Evolutionary conservation across 2,797 vertebrate species (phyloP), one percentile per base, ranked within the genome.

Genomic region (Phataginus tricuspis): DNA sequence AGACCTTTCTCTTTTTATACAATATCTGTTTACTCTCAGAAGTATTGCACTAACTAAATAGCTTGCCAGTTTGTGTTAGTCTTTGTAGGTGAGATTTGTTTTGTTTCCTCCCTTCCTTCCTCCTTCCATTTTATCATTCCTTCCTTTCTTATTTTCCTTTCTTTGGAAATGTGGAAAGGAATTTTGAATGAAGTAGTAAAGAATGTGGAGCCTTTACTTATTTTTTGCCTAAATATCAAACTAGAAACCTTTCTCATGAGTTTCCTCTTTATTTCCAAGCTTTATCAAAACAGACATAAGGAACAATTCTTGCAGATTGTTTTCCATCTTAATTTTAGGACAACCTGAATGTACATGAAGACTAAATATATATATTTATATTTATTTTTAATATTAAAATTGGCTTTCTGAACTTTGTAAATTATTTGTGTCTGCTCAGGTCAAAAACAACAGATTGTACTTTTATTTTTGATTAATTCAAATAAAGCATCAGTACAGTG

Each of bases 391-490:
- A 77, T 84, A 94, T 92, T 71, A 37, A 86, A 91, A 89, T 96
- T 74, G 74, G 19, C 16, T 80, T 96, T 95, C 74, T 93, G 42
- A 91, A 80, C 39, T 93, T 96, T 55, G n/a, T 83, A 86, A 95
- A 94, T 95, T 85, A 93, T 90, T 95, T 95, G 77, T 91, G 31
- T 93, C 86, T 96, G 37, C 39, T 94, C 45, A 91, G 94, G 91
- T 94, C 63, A 86, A 64, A 68, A 68, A 86, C 42, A 95, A 96
- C 66, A 96, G 79, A 93, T 95, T 96, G 94, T 69, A 90, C 45
- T 90, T 96, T 97, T 97, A 88, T 97, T 97, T 97, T 97, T 96
- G 94, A 96, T 91, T 91, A 86, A 95, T 92, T 96, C 86, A 90
- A 97, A 93, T 90, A 97, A 96, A 68, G 61, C 66, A 69, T 91